Base-by-base conservation (phyloP, 2,888 invertebrate genomes). In the Imbricaverruca yamaguchii region DNA sequence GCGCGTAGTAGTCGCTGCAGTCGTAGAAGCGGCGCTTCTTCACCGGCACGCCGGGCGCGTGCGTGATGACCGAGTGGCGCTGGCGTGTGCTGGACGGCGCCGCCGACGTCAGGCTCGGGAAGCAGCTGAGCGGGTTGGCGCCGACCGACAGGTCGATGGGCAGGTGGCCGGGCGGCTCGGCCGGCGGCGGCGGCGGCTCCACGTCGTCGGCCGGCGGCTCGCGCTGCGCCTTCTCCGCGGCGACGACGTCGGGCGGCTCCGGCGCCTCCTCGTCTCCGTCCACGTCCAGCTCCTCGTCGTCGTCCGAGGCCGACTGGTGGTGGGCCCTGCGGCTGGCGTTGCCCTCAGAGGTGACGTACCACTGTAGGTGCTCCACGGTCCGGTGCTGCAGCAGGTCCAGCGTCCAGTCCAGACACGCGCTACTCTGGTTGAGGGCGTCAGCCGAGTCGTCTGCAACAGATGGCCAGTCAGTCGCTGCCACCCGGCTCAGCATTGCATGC, bases 171-270 rank as follows among this genome's bases (percentile, higher is more conserved):
- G 80, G 11, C 63, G 65, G 65, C 65, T 63, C 18, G n/a, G 65
- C 65, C 74, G 53, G 12, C 53, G 69, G 10, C 39, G 53, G 82
- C 56, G n/a, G 78, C 53, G n/a, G 80, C 13, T n/a, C 80, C n/a
- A 11, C 56, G 53, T n/a, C 11, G 53, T 53, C 53, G 59, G n/a
- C 80, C 63, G 21, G 80, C 69, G 8, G 57, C 23, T 23, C 79
- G 57, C 9, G 53, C 81, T 61, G 65, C 80, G 18, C 63, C 69
- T 10, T 23, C 65, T 67, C 21, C 1, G 15, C 23, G 65, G 1
- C 9, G 23, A 10, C 23, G 3, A 23, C 65, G 23, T 10, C 11
- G 15, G 9, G 15, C 23, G 39, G 18, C 23, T 9, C 74, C 18
- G 21, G 53, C 39, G 21, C 74, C 53, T 74, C 74, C 39, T 1